Conservation (phyloP, 2,888 invertebrate genomes). For the Sminthurinus aureus region DNA sequence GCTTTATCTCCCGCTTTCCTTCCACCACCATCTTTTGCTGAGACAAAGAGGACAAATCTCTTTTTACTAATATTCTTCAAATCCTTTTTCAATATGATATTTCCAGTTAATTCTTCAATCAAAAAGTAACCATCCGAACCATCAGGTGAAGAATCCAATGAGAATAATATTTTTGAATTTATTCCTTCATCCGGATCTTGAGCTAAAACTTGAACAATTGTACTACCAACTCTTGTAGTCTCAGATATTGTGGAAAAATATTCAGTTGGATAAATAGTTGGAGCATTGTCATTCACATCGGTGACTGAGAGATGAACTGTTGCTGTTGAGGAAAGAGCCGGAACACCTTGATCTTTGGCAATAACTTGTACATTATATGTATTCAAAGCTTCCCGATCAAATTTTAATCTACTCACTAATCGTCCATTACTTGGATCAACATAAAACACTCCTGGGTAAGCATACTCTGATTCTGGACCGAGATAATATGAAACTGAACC, state of each 20-base stretch:
- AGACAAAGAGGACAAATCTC: conserved; percentile 76
- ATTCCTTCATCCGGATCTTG: conserved; percentile 87
- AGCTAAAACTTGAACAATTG: conserved; percentile 79
- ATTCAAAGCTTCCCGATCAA: conserved; percentile 83
- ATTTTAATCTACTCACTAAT: conserved; percentile 75
- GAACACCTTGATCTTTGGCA: conserved; percentile 90
- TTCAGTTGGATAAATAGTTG: conserved; percentile 87
- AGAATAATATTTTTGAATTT: conserved; percentile 82
- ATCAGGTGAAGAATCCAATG: conserved; percentile 76
- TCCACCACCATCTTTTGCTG: conserved; percentile 83
- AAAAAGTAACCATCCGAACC: conserved; percentile 75
- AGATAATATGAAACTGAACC: conserved; percentile 86
- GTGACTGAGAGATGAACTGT: conserved; percentile 80
- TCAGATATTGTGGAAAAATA: conserved; percentile 77
- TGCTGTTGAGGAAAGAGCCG: conserved; percentile 88
- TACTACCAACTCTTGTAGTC: conserved; percentile 71
- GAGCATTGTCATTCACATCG: conserved; percentile 92
- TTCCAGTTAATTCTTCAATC: conserved; percentile 80
- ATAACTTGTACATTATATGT: conserved; percentile 83
- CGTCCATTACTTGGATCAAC: conserved; percentile 86
- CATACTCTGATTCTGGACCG: conserved; percentile 77
- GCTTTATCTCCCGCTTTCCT: conserved; percentile 77
- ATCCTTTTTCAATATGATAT: conserved; percentile 74
- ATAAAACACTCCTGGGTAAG: conserved; percentile 83
- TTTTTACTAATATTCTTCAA: conserved; percentile 71